Evolutionary conservation across 1,140 invertebrate genomes (phyloP), one percentile per base, ranked within the genome.

Genomic region (Bathynomus jamesi): DNA sequence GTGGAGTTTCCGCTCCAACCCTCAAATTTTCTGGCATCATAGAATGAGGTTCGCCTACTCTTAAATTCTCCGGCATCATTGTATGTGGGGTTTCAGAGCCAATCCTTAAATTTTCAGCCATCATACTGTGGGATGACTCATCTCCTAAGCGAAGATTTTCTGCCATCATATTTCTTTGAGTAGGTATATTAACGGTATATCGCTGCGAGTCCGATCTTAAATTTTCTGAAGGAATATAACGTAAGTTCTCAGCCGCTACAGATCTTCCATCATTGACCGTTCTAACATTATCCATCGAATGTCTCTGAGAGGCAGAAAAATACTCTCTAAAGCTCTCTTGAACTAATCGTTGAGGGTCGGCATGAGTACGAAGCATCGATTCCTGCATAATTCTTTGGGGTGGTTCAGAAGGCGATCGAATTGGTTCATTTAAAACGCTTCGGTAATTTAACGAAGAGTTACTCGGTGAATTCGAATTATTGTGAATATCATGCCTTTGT

Each of bases 301-400:
- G 29, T 61, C 73, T 71, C 40, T 71, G 73, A 28, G 73, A 60
- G 40, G 69, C 65, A 25, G 8, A 65, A 28, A 75, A 71, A 29
- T 71, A 75, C 30, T 75, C 73, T 71, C 73, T 64, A 25, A 75
- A 69, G 62, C 73, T 75, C 28, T 75, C 73, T 24, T 75, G 73
- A 17, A 71, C 69, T 66, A 71, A 68, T 10, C 73, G 73, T 46
- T 75, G 73, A 32, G 73, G 66, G 61, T 75, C 73, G 30, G 73
- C 69, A 71, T 75, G 69, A 4, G 29, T 71, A 27, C 73, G 65
- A 24, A 71, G 21, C 13, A 21, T 40, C n/a, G 68, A 70, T 21
- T 74, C 72, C 13, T 74, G 72, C 13, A 70, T 28, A 32, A n/a
- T 67, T 25, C 72, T 68, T 60, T 74, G 72, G 28, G 62, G 28